These are phyloP conservation scores for Nyctereutes procyonoides DNA, from an alignment of 2,113 vertebrate species.

Conservation along the genomic window DNA sequence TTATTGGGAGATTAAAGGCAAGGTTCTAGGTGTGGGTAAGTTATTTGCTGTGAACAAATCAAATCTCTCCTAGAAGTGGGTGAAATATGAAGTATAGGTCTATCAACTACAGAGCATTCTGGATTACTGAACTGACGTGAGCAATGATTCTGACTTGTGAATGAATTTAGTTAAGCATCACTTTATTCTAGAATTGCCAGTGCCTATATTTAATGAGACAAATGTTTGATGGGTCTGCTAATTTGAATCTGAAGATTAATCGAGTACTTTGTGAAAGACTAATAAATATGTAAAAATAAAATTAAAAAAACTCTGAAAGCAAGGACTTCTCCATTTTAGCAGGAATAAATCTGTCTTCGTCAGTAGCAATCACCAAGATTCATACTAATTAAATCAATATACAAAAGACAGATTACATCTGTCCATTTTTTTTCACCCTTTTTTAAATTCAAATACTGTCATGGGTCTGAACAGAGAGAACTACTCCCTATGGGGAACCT, in stretches of 20 bases:
- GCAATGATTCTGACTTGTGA: slow-evolving; percentile 41
- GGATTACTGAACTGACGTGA: neutral
- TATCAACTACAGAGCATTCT: neutral
- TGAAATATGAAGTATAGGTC: neutral
- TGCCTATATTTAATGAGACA: slow-evolving; percentile 55
- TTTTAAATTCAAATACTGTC: slow-evolving; percentile 59
- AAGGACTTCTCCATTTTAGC: slow-evolving; percentile 53
- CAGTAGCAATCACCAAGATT: slow-evolving; percentile 66
- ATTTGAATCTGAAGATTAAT: slow-evolving; percentile 76
- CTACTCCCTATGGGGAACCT: neutral
- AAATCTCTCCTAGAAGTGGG: neutral
- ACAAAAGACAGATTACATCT: slow-evolving; percentile 58
- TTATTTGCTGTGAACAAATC: neutral
- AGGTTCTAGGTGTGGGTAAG: neutral
- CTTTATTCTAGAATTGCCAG: slow-evolving; percentile 56
- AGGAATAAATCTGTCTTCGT: slow-evolving; percentile 69
- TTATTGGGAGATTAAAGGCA: neutral
- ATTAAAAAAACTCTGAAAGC: slow-evolving; percentile 66
- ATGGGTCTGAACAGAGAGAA: slow-evolving; percentile 1
- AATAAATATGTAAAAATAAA: slow-evolving; percentile 77
- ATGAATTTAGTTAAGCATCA: slow-evolving; percentile 21
- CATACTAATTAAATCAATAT: slow-evolving; percentile 76
- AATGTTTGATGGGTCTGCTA: slow-evolving; percentile 65
- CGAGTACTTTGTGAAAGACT: slow-evolving; percentile 47
- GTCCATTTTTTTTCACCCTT: slow-evolving; percentile 30